Conservation (phyloP, 2,113 vertebrate species). For the Sinocyclocheilus grahami region DNA sequence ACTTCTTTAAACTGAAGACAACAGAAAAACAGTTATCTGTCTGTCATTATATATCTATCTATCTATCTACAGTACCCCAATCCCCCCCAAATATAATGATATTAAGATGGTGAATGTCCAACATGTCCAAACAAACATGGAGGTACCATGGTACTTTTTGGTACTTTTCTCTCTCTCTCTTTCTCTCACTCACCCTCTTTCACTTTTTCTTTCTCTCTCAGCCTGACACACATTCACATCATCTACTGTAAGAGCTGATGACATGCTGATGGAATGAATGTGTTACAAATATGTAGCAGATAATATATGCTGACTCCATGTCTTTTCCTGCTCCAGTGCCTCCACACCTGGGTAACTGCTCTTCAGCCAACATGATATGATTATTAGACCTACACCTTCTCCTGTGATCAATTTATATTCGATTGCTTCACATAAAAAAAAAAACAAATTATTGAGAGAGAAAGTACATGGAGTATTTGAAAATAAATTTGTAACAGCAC, state of each 20-base stretch:
- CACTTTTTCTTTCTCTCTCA: background rate
- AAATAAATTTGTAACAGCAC: background rate
- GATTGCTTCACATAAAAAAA: too few relatives aligned
- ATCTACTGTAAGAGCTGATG: background rate
- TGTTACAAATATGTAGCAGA: background rate
- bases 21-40: background rate
- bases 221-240: background rate
- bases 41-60: background rate
- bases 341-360: slow-evolving; percentile 22
- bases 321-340: slow-evolving; percentile 15
- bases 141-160: background rate
- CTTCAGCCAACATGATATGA: background rate
- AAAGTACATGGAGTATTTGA: background rate
- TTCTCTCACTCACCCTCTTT: background rate
- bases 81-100: background rate
- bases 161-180: background rate
- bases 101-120: background rate
- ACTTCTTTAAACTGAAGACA: background rate
- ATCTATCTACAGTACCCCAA: background rate
- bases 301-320: background rate
- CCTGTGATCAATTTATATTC: background rate
- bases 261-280: slow-evolving; percentile 8
- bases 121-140: background rate
- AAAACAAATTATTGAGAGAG: background rate
- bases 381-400: slow-evolving; percentile 18